Percentiles rank a stretch among this genome's conserved stretches.
phyloP scores from a whole-genome alignment of 2,113 vertebrate genomes.

The Seriola dumerili region DNA sequence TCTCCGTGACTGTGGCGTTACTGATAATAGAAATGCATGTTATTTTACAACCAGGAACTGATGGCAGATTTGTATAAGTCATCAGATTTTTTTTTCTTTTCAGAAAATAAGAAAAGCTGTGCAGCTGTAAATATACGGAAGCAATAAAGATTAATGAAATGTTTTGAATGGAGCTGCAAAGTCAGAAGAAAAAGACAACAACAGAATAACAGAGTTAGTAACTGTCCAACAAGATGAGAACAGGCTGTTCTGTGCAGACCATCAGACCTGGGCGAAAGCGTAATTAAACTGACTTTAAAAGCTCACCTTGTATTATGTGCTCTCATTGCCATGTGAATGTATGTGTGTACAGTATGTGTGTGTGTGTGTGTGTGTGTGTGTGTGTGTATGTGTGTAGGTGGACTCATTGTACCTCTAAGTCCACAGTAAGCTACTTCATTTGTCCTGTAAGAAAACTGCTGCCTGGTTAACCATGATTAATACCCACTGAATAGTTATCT shows the following conservation, averaged over 20 bases:
- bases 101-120: neutral
- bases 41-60: neutral
- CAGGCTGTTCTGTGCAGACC: neutral
- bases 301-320: constrained; percentile 39
- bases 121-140: neutral
- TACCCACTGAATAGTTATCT: constrained; percentile 70
- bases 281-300: constrained; percentile 49
- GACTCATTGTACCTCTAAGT: constrained; percentile 50
- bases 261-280: neutral
- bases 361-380: constrained; percentile 13
- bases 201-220: constrained; percentile 1
- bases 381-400: constrained; percentile 10
- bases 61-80: constrained; percentile 17
- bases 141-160: constrained; percentile 29
- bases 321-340: constrained; percentile 9
- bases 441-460: constrained; percentile 46
- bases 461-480: constrained; percentile 77
- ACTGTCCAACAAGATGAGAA: neutral
- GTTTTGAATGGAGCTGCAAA: constrained; percentile 28
- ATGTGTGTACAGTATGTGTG: neutral
- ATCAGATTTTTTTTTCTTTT: neutral
- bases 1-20: neutral
- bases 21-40: neutral
- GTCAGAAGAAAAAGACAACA: constrained; percentile 36
- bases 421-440: constrained; percentile 62